Evolutionary conservation across 2,888 invertebrate genomes (phyloP).

Genomic region (Chloromyia formosa): DNA sequence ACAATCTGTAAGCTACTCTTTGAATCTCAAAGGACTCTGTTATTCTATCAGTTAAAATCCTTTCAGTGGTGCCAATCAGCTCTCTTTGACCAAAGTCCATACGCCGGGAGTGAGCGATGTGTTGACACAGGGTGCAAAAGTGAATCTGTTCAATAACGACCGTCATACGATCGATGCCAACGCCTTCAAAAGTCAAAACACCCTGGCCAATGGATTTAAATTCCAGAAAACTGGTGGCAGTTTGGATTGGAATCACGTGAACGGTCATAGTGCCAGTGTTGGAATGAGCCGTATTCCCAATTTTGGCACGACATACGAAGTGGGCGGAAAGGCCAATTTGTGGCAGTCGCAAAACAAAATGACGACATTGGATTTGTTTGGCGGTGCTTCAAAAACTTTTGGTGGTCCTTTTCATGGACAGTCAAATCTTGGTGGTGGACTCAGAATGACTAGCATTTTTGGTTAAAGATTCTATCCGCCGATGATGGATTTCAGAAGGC

Average conservation of each 20-base stretch:
- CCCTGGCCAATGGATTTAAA: slow-evolving; percentile 52
- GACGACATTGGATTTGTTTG: slow-evolving; percentile 55
- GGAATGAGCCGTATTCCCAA: slow-evolving; percentile 55
- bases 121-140: slow-evolving; percentile 49
- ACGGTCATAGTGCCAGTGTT: slow-evolving; percentile 55
- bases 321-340: slow-evolving; percentile 55
- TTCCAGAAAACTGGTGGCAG: slow-evolving; percentile 55
- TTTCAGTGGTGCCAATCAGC: slow-evolving; percentile 55
- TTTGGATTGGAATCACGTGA: slow-evolving; percentile 52
- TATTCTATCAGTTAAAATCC: background rate
- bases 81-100: slow-evolving; percentile 55
- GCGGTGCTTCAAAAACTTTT: slow-evolving; percentile 54
- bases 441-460: slow-evolving; percentile 54
- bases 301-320: slow-evolving; percentile 52
- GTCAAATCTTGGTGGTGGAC: slow-evolving; percentile 52
- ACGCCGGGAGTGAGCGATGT: slow-evolving; percentile 53
- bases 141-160: slow-evolving; percentile 17
- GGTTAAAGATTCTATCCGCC: slow-evolving; percentile 6
- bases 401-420: slow-evolving; percentile 54
- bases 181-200: slow-evolving; percentile 54
- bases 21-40: background rate
- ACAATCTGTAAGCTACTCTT: slow-evolving; percentile 55
- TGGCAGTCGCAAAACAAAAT: slow-evolving; percentile 54
- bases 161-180: slow-evolving; percentile 53
- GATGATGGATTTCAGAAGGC: background rate